Base-by-base conservation (phyloP, 30 jellyfish, hydroid and myxozoan species). In the Cassiopea andromeda region DNA sequence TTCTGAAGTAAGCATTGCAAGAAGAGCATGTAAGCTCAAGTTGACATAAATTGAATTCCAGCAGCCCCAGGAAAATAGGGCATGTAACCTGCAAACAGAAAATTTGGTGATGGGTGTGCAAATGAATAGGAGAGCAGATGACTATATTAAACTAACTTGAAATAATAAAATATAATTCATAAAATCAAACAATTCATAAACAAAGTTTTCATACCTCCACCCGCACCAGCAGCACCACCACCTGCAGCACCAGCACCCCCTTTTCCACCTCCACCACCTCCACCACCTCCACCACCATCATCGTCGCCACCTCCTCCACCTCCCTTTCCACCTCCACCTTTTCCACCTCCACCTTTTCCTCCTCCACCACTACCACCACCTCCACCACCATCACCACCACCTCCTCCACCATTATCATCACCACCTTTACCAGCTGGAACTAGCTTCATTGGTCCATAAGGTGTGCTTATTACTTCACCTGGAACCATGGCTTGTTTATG, bases 361-460 rank as follows among this genome's bases (percentile, higher is more conserved):
- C 92, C 92, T 7, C 96, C 98, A 10, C 96, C 96, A 1, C 93
- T 89, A 0, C 90, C 96, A 1, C 91, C 96, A 1, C 93, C 93
- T 13, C 92, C 96, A 10, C 89, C 91, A 6, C 87, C 87, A 0
- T 91, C 96, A 45, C 96, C 93, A 27, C 98, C 98, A 44, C 94
- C 98, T 38, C 94, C 94, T 74, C 92, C 97, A 16, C 89, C 98
- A 18, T 79, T 91, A 1, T 59, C 93, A 18, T 91, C 98, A 27
- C 96, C 98, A 59, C 93, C 98, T 44, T 83, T 90, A 38, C 92
- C 93, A 77, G 97, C 98, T 64, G 98, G 98, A 7, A 94, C 98
- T 47, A 94, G 90, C 78, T 94, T 94, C 97, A 94, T 84, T 7
- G 97, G 97, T 76, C 98, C 98, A 70, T 94, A 94, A 14, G 98